Base-by-base conservation (phyloP, 2,113 vertebrate genomes). In the Aleadryas rufinucha region DNA sequence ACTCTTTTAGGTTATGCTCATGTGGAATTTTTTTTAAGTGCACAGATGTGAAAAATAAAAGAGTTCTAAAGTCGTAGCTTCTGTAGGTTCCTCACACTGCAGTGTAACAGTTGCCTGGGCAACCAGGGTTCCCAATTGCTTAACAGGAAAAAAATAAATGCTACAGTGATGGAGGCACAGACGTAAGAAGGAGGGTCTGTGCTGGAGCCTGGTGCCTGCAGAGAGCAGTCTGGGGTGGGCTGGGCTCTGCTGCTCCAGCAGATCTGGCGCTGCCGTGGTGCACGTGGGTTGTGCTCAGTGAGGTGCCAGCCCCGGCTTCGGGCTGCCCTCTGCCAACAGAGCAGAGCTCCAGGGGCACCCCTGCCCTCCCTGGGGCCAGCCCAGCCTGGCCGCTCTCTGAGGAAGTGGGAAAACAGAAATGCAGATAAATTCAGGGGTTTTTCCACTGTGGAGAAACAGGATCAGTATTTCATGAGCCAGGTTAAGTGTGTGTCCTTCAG, bases 41-140 rank as follows among this genome's bases (percentile, higher is more conserved):
- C 3, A 6, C 11, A 14, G 59, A 77, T 60, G 10, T 60, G 5
- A 70, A 71, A 87, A 68, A 64, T 26, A 37, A 26, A 31, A 49
- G 17, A 7, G n/a, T 56, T 77, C 65, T 75, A 2, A 87, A 95
- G 86, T 47, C 63, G 6, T 35, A 54, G 47, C 17, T 86, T 68
- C 31, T 6, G 35, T 56, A 27, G 65, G 30, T 87, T 84, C 53
- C 70, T 89, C 49, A 35, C 16, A 5, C 79, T 84, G 78, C 27
- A 10, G 95, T 89, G 80, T 79, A 45, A 21, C 42, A 61, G 97
- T 94, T 94, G 87, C 85, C 76, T 47, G 47, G 86, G 91, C 79
- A 97, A 90, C 93, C 26, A 33, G 23, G 72, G 60, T 89, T 95
- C 77, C 65, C 66, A 59, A 1, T 42, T 80, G 39, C 80, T 45